Evolutionary conservation across 2,113 vertebrate genomes (phyloP).

Genomic region (Myotis brandtii): DNA sequence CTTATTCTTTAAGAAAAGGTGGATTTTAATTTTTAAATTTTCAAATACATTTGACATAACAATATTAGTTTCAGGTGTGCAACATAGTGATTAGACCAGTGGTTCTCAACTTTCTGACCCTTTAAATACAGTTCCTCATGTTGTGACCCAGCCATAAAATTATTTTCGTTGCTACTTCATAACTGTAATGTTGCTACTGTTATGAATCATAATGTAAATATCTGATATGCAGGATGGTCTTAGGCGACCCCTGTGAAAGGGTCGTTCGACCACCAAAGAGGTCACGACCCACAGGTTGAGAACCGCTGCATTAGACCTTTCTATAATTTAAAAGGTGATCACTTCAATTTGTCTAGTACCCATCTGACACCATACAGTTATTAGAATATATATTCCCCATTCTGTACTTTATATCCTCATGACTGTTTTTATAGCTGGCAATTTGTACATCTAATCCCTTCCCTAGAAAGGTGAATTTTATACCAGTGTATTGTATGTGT

Average conservation of each 20-base stretch:
- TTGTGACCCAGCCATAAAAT: no score
- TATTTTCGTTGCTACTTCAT: no score
- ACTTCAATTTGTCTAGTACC: not conserved
- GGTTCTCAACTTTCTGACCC: no score
- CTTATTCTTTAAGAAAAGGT: slow-evolving; percentile 6
- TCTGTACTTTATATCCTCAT: not conserved
- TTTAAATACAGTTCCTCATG: no score
- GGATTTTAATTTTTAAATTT: not conserved
- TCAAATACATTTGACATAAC: not conserved
- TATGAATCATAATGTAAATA: no score
- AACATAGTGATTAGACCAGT: not conserved
- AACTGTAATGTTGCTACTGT: no score
- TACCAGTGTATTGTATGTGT: not conserved
- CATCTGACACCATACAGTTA: not conserved
- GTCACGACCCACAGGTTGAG: no score
- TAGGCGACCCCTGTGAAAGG: no score
- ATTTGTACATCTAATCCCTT: not conserved
- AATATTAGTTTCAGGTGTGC: not conserved
- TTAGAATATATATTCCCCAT: not conserved
- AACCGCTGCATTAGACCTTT: not conserved
- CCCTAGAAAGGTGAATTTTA: slow-evolving; percentile 36
- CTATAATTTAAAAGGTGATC: not conserved
- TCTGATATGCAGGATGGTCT: no score
- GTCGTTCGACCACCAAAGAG: no score
- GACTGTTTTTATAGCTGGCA: not conserved